Conservation (phyloP, 1,140 invertebrate species). For the Zaprionus camerounensis region DNA sequence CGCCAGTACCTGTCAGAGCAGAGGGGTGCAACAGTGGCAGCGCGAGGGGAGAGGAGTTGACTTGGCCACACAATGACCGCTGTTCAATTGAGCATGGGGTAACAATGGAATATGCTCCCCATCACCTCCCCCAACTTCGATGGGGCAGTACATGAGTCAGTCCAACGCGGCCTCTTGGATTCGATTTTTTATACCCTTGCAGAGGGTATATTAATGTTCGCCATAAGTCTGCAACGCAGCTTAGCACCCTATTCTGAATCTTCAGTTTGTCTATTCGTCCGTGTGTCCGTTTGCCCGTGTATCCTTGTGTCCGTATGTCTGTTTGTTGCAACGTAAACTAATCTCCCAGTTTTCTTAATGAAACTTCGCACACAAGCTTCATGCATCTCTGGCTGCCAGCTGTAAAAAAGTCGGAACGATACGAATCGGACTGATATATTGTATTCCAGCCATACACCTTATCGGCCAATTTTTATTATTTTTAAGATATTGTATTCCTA, state of each 20-base stretch:
- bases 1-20: background rate
- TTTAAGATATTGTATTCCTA: no score
- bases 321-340: no score
- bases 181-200: background rate
- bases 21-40: background rate
- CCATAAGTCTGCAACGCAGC: no score
- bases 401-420: no score
- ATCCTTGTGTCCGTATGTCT: no score
- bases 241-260: background rate
- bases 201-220: no score
- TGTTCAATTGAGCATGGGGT: conserved; percentile 43
- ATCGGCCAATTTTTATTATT: no score
- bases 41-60: background rate
- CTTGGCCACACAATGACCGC: conserved; percentile 19
- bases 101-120: conserved; percentile 28
- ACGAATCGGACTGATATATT: no score
- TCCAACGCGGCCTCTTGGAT: background rate
- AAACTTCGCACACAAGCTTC: no score
- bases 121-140: background rate
- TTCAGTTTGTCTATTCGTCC: background rate
- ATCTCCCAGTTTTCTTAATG: no score
- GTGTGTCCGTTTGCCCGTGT: background rate
- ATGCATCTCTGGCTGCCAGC: no score
- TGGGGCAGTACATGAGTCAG: conserved; percentile 20
- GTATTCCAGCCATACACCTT: no score